phyloP scores from a whole-genome alignment of 2,888 invertebrate genomes.

The Gymnocheta viridis region DNA sequence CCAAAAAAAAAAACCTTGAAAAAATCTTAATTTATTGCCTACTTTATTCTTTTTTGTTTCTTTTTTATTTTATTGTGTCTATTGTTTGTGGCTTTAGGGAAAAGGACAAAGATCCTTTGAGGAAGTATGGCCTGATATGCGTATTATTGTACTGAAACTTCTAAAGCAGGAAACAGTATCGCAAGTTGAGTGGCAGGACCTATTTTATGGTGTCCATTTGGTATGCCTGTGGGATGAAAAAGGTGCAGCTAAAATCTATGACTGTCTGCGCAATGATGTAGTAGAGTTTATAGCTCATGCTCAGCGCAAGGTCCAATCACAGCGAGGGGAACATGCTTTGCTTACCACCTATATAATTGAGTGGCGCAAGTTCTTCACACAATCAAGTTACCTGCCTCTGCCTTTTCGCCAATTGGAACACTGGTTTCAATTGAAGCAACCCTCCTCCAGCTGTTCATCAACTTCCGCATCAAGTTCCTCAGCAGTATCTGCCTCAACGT shows the following conservation, averaged over 20 bases:
- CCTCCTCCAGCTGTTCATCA: conserved; percentile 74
- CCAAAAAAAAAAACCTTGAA: conserved; percentile 38
- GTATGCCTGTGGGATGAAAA: conserved; percentile 99
- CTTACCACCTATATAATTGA: conserved; percentile 98
- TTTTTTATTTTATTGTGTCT: neutral
- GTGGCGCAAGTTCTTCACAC: conserved; percentile 99
- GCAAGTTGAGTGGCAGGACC: conserved; percentile 97
- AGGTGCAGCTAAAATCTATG: conserved; percentile 93
- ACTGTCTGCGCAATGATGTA: conserved; percentile 95
- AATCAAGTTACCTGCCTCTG: conserved; percentile 97
- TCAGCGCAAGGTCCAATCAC: conserved; percentile 93
- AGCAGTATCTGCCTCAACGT: conserved; percentile 66
- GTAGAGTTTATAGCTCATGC: conserved; percentile 97
- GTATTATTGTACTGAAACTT: conserved; percentile 95
- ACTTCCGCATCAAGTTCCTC: conserved; percentile 72
- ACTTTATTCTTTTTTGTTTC: conserved; percentile 25
- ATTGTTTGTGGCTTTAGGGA: conserved; percentile 70
- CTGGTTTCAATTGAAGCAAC: conserved; percentile 87
- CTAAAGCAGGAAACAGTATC: conserved; percentile 95
- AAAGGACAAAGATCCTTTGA: conserved; percentile 94
- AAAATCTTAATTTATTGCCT: conserved; percentile 19
- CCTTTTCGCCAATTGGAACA: conserved; percentile 97
- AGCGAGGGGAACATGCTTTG: conserved; percentile 96
- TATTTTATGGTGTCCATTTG: conserved; percentile 97
- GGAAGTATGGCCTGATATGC: conserved; percentile 98